Percentiles rank a stretch among this genome's conserved stretches.
Conservation (phyloP, 1,140 invertebrate genomes). For the Leptinotarsa defecta region DNA sequence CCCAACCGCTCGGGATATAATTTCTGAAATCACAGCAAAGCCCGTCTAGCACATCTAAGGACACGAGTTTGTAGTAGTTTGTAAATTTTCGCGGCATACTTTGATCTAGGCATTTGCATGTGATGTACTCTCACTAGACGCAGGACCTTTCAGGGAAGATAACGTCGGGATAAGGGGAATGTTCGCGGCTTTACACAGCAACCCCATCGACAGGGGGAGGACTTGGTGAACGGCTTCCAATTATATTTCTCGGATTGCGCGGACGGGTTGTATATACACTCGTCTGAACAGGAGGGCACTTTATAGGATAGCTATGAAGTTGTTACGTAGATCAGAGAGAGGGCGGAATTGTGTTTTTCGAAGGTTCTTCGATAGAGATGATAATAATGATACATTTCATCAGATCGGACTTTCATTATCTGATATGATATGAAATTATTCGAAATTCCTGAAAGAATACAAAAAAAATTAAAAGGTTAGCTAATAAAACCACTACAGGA, state of each 20-base stretch:
- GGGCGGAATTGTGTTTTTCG: no score
- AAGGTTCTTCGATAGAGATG: no score
- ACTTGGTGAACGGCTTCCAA: background rate
- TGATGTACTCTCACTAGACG: slow-evolving; percentile 36
- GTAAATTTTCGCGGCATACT: slow-evolving; percentile 35
- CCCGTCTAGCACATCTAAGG: slow-evolving; percentile 13
- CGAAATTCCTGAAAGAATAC: no score
- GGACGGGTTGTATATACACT: background rate
- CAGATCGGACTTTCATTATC: no score
- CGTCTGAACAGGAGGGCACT: no score
- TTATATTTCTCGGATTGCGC: slow-evolving; percentile 15
- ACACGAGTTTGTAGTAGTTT: slow-evolving; percentile 22
- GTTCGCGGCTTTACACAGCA: slow-evolving; percentile 21
- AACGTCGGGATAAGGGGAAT: slow-evolving; percentile 21
- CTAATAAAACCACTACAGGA: no score
- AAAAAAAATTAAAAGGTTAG: no score
- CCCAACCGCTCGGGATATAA: slow-evolving; percentile 8
- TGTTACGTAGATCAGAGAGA: no score
- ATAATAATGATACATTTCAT: no score
- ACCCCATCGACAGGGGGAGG: slow-evolving; percentile 7
- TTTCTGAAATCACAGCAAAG: slow-evolving; percentile 15
- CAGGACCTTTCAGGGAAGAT: background rate
- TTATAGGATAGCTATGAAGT: no score
- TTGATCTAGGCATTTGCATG: slow-evolving; percentile 44
- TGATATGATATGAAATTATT: no score